Percentiles rank a stretch among this genome's conserved stretches.
phyloP scores from a whole-genome alignment of 2,113 vertebrate genomes.

The Spea bombifrons region DNA sequence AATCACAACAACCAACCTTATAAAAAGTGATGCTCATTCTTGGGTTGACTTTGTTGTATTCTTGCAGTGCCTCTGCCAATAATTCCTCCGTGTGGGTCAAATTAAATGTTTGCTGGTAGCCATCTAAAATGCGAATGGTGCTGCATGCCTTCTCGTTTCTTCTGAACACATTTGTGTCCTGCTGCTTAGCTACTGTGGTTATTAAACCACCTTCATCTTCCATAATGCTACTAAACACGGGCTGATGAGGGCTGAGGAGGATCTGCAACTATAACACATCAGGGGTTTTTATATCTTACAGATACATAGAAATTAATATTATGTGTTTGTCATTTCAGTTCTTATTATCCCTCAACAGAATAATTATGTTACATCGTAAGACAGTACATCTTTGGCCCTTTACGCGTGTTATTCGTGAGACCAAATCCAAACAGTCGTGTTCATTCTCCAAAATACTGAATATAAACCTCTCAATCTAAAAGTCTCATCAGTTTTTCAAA shows the following conservation, averaged over 20 bases:
- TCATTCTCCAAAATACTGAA: too few species aligned
- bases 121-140: constrained; percentile 22
- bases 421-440: too few species aligned
- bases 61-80: constrained; percentile 40
- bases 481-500: too few species aligned
- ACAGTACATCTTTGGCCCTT: too few species aligned
- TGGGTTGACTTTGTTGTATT: constrained; percentile 59
- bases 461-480: too few species aligned
- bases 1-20: constrained; percentile 44
- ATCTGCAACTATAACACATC: constrained; percentile 14
- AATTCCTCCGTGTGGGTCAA: constrained; percentile 25
- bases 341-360: too few species aligned
- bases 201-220: constrained; percentile 45
- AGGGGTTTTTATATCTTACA: not conserved
- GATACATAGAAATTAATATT: too few species aligned
- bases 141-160: constrained; percentile 22
- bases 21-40: constrained; percentile 52
- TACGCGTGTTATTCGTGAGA: too few species aligned
- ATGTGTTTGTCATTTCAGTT: too few species aligned
- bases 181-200: constrained; percentile 31
- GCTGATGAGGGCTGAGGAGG: constrained; percentile 18
- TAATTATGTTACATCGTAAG: too few species aligned
- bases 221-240: constrained; percentile 39
- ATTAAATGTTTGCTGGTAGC: constrained; percentile 46
- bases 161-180: constrained; percentile 35